These are phyloP conservation scores for Liolophura sinensis DNA, from an alignment of 1,140 invertebrate species.

Conservation along the genomic window DNA sequence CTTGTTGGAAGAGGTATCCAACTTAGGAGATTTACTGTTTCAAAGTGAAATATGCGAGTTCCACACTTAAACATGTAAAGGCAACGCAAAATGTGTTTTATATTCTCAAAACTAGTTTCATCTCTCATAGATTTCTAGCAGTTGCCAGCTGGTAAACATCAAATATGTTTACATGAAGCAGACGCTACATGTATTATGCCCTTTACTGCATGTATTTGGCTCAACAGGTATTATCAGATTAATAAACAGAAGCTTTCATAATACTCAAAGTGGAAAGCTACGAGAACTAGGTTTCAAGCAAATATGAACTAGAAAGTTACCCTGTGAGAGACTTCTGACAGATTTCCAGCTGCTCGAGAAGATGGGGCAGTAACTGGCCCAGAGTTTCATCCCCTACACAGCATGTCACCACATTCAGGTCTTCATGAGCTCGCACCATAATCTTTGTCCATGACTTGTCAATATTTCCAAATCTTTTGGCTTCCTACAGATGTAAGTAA, in stretches of 20 bases:
- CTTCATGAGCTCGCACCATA: constrained; percentile 94
- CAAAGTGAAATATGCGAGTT: no score
- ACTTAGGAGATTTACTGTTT: no score
- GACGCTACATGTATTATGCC: background rate
- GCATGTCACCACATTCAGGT: constrained; percentile 89
- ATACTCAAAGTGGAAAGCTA: background rate
- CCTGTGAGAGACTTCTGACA: constrained; percentile 96
- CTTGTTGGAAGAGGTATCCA: no score
- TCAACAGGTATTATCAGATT: background rate
- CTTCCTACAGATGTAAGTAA: constrained; percentile 47
- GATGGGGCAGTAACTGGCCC: constrained; percentile 86
- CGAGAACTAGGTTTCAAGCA: background rate
- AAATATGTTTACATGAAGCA: no score
- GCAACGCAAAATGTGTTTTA: no score
- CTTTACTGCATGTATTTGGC: no score
- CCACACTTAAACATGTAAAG: no score
- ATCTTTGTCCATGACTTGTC: constrained; percentile 98
- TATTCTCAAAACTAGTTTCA: no score
- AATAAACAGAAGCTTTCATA: background rate
- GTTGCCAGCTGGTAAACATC: no score
- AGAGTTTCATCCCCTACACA: constrained; percentile 94
- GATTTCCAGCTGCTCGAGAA: constrained; percentile 93
- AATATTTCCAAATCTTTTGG: constrained; percentile 83
- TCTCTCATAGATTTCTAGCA: no score
- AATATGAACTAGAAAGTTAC: constrained; percentile 29